These are phyloP conservation scores for Xestobium rufovillosum DNA, from an alignment of 2,888 invertebrate genomes.

Conservation along the genomic window DNA sequence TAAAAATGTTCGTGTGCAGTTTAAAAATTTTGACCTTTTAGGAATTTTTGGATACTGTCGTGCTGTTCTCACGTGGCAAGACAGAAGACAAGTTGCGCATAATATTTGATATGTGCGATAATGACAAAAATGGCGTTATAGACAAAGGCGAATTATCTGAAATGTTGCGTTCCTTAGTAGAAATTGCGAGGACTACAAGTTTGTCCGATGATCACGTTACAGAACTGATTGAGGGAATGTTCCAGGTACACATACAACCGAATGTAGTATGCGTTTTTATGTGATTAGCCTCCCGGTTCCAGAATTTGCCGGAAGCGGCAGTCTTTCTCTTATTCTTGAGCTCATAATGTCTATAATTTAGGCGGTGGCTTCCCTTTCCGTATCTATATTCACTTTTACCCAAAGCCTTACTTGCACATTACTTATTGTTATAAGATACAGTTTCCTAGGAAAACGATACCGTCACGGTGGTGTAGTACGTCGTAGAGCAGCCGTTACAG, in stretches of 20 bases:
- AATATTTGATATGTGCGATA: slow-evolving; percentile 96
- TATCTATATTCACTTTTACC: not conserved
- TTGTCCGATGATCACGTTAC: slow-evolving; percentile 85
- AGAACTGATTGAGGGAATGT: slow-evolving; percentile 91
- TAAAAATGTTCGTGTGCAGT: not conserved
- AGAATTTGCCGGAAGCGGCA: slow-evolving; percentile 6
- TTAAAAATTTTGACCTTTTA: slow-evolving; percentile 36
- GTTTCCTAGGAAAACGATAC: too few relatives aligned
- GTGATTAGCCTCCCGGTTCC: not conserved
- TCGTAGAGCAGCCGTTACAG: too few relatives aligned
- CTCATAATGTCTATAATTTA: too few relatives aligned
- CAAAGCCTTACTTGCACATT: too few relatives aligned
- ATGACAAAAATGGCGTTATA: slow-evolving; percentile 88
- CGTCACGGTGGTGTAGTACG: too few relatives aligned
- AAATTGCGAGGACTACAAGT: slow-evolving; percentile 87
- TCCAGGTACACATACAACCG: too few relatives aligned
- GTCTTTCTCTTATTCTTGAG: too few relatives aligned
- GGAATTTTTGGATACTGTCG: slow-evolving; percentile 92
- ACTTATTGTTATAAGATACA: too few relatives aligned
- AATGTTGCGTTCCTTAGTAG: slow-evolving; percentile 86
- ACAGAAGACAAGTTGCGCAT: slow-evolving; percentile 90
- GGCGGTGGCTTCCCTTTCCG: too few relatives aligned
- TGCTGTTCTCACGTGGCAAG: slow-evolving; percentile 84
- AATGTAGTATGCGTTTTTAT: slow-evolving; percentile 20
- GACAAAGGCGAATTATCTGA: slow-evolving; percentile 89